Conservation (phyloP, 1,140 invertebrate species). For the Tetraneura akinire region DNA sequence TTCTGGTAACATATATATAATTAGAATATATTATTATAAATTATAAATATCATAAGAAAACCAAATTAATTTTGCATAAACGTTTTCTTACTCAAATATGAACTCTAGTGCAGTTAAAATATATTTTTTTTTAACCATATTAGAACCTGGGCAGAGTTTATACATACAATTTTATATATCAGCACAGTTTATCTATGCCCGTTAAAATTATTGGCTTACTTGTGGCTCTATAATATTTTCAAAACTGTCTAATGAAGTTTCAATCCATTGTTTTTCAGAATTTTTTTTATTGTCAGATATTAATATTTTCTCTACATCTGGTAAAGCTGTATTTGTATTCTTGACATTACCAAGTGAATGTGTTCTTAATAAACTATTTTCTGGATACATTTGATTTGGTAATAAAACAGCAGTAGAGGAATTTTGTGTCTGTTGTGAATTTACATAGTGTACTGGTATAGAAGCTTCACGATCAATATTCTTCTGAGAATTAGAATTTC, state of each 20-base stretch:
- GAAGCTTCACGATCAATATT: slow-evolving; percentile 9
- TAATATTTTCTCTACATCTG: neutral
- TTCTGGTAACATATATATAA: no score
- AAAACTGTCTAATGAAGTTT: slow-evolving; percentile 69
- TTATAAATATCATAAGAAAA: no score
- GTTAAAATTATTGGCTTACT: no score
- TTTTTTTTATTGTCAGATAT: slow-evolving; percentile 52
- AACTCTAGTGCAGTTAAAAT: no score
- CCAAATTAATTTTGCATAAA: no score
- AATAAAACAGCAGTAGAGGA: slow-evolving; percentile 57
- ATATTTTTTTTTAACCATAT: no score
- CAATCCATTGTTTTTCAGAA: slow-evolving; percentile 72
- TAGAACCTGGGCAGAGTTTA: no score
- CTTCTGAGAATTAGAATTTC: slow-evolving; percentile 35
- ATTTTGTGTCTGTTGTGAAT: slow-evolving; percentile 6
- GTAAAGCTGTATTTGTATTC: slow-evolving; percentile 51
- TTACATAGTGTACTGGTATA: neutral
- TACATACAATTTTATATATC: no score
- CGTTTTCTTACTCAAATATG: no score
- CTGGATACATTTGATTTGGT: slow-evolving; percentile 60
- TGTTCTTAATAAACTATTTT: slow-evolving; percentile 63
- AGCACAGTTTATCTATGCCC: no score
- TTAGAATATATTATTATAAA: no score
- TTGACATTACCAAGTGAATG: slow-evolving; percentile 68
- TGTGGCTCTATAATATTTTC: no score